These are phyloP conservation scores for Tapirus terrestris DNA, from an alignment of 2,113 vertebrate species.

Conservation along the genomic window DNA sequence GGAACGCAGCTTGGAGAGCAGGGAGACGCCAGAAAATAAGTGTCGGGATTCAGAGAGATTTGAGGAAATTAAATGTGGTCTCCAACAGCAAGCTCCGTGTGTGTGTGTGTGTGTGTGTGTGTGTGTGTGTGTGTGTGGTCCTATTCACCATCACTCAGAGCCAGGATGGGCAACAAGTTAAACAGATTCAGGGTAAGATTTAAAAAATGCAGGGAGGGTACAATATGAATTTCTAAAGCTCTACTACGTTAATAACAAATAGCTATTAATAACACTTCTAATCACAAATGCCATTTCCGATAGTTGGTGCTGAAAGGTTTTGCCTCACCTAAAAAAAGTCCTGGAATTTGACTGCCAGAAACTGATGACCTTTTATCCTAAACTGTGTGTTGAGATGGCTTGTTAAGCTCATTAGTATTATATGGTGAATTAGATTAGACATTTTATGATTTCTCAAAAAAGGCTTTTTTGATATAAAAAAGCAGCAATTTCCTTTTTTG, in stretches of 20 bases:
- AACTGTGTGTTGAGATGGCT: conserved; percentile 81
- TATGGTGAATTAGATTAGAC: conserved; percentile 81
- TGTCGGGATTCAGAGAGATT: neutral
- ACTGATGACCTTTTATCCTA: conserved; percentile 82
- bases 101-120: no score
- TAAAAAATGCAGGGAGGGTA: neutral
- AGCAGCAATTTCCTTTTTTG: conserved; percentile 76
- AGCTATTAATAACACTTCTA: conserved; percentile 51
- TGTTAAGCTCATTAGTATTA: conserved; percentile 85
- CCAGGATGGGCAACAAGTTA: neutral
- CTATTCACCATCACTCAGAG: neutral
- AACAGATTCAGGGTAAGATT: neutral
- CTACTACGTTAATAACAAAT: conserved; percentile 7
- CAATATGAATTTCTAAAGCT: neutral
- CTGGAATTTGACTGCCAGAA: conserved; percentile 77
- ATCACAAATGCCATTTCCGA: conserved; percentile 59
- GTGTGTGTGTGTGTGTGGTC: no score
- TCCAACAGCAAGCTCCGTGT: neutral
- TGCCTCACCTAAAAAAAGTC: conserved; percentile 53
- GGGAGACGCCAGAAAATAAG: conserved; percentile 70
- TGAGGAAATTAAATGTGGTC: neutral
- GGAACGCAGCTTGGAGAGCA: conserved; percentile 54
- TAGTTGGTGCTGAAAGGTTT: conserved; percentile 70
- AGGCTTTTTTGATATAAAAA: conserved; percentile 79
- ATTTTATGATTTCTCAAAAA: conserved; percentile 83